Percentiles rank a stretch among this genome's conserved stretches.
These are phyloP conservation scores for Proisotoma minuta DNA, from an alignment of 2,888 invertebrate genomes.

Conservation along the genomic window DNA sequence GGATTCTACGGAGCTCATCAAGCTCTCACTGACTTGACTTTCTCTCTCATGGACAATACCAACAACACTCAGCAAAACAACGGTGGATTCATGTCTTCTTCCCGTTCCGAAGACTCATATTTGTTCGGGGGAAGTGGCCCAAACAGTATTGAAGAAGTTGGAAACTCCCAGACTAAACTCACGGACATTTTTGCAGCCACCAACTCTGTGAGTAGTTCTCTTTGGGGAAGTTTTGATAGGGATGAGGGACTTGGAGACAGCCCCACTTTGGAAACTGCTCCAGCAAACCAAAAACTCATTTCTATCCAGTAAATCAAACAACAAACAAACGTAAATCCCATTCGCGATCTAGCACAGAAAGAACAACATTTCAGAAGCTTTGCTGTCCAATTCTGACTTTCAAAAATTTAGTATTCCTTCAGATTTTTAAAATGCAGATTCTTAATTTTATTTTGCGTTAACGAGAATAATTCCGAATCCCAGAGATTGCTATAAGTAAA, in stretches of 20 bases:
- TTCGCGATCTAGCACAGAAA: background rate
- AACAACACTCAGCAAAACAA: slow-evolving; percentile 19
- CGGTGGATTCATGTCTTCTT: slow-evolving; percentile 38
- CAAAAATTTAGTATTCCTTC: too few species aligned
- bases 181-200: slow-evolving; percentile 40
- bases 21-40: slow-evolving; percentile 33
- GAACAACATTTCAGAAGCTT: background rate
- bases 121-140: slow-evolving; percentile 41
- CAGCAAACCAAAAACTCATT: slow-evolving; percentile 55
- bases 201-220: slow-evolving; percentile 48
- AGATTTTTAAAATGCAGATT: slow-evolving; percentile 4
- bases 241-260: slow-evolving; percentile 85
- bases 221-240: slow-evolving; percentile 61
- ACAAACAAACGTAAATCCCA: background rate
- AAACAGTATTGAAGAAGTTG: slow-evolving; percentile 34
- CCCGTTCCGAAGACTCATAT: slow-evolving; percentile 43
- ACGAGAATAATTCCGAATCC: background rate
- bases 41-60: slow-evolving; percentile 34
- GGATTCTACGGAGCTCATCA: slow-evolving; percentile 17
- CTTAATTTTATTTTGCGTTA: background rate
- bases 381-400: slow-evolving; percentile 1
- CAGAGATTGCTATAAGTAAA: slow-evolving; percentile 14
- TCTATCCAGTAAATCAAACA: slow-evolving; percentile 3
- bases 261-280: slow-evolving; percentile 75
- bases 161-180: slow-evolving; percentile 42